These are phyloP conservation scores for Aphaenogaster ashmeadi DNA, from an alignment of 1,140 invertebrate genomes.

Conservation along the genomic window DNA sequence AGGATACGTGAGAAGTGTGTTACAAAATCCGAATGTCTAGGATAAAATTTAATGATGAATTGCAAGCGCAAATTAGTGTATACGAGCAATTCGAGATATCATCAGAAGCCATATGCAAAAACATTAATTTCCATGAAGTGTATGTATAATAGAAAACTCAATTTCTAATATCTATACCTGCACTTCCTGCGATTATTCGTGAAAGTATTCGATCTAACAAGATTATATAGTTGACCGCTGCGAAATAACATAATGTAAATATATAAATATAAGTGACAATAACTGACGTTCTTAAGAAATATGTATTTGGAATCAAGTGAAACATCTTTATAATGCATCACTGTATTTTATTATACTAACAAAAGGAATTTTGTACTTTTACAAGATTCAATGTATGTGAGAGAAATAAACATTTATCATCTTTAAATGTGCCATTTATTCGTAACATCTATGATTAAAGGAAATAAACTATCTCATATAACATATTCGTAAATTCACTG, in stretches of 20 bases:
- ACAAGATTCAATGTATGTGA: constrained; percentile 16
- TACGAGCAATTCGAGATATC: background rate
- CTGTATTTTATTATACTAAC: constrained; percentile 49
- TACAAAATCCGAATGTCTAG: background rate
- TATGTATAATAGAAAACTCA: background rate
- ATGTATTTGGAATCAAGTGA: constrained; percentile 7
- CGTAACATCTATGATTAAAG: background rate
- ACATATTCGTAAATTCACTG: background rate
- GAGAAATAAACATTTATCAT: constrained; percentile 40
- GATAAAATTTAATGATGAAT: constrained; percentile 7
- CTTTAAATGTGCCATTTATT: background rate
- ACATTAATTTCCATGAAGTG: constrained; percentile 2
- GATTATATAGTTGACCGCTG: background rate
- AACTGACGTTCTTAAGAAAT: background rate
- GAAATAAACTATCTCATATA: background rate
- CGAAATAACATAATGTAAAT: constrained; percentile 28
- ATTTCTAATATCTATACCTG: background rate
- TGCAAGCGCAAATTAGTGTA: background rate
- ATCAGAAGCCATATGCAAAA: background rate
- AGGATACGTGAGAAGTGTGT: background rate
- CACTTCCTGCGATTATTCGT: background rate
- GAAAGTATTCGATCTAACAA: background rate
- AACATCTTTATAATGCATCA: background rate
- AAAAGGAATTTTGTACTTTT: constrained; percentile 47
- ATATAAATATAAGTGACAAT: constrained; percentile 50